Percentiles rank a stretch among this genome's conserved stretches.
phyloP scores from a whole-genome alignment of 2,888 invertebrate genomes.

The Cephonodes hylas region DNA sequence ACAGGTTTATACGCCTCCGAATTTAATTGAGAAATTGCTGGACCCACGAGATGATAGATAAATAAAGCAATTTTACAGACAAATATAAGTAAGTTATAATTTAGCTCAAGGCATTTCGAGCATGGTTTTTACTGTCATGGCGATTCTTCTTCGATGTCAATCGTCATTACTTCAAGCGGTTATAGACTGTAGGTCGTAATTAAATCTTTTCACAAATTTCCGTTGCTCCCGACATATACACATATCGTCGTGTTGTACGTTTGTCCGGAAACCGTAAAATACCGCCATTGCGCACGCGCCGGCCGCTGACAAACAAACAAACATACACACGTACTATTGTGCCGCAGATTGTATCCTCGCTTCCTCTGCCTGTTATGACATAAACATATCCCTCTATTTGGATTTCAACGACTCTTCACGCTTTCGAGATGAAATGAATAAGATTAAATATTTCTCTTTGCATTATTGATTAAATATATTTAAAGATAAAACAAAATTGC shows the following conservation, averaged over 20 bases:
- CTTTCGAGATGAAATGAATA: not conserved
- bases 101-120: too few species aligned
- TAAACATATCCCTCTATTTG: not conserved
- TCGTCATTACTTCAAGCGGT: not conserved
- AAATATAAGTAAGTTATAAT: too few species aligned
- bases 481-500: not conserved
- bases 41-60: too few species aligned
- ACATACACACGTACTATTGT: conserved; percentile 26
- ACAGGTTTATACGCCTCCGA: not conserved
- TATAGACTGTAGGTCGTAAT: not conserved
- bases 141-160: not conserved
- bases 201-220: conserved; percentile 14
- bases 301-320: conserved; percentile 42
- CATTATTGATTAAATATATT: not conserved
- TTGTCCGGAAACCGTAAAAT: conserved; percentile 51
- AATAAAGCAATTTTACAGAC: too few species aligned
- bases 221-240: conserved; percentile 9
- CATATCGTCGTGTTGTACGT: not conserved
- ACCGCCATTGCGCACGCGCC: conserved; percentile 55
- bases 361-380: conserved; percentile 45
- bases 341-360: conserved; percentile 22
- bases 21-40: too few species aligned
- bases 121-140: too few species aligned
- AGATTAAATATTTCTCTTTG: too few species aligned
- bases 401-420: not conserved